Conservation (phyloP, 2,113 vertebrate species). For the Centropus unirufus region DNA sequence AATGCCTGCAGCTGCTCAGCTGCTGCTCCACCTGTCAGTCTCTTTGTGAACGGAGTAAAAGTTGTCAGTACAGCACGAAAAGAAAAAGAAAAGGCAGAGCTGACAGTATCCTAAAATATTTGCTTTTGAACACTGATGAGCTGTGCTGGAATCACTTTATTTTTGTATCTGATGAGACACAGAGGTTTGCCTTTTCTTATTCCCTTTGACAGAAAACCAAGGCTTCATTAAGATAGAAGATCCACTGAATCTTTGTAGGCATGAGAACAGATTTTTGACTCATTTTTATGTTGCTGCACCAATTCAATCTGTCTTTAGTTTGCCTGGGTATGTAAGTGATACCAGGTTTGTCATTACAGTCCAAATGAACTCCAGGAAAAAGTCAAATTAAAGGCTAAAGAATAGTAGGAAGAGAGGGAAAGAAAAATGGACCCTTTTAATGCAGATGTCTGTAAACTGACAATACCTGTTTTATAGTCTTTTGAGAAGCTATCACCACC, state of each 20-base stretch:
- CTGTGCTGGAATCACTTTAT: conserved; percentile 1
- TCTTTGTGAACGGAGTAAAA: conserved; percentile 15
- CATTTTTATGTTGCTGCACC: background rate
- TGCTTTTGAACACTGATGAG: conserved; percentile 28
- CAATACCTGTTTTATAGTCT: background rate
- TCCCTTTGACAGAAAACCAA: background rate
- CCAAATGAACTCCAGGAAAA: background rate
- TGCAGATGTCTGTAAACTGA: background rate
- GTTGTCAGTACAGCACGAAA: conserved; percentile 50
- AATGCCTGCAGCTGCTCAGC: conserved; percentile 66
- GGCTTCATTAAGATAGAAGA: background rate
- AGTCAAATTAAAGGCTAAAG: background rate
- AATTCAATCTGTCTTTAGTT: conserved; percentile 8
- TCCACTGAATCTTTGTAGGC: background rate
- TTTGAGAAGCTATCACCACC: background rate
- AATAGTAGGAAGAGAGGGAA: background rate
- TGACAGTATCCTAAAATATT: background rate
- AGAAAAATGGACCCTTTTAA: background rate
- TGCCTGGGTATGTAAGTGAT: background rate
- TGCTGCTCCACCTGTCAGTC: conserved; percentile 61
- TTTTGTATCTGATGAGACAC: conserved; percentile 4
- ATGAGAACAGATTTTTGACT: conserved; percentile 23
- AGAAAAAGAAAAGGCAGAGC: conserved; percentile 15
- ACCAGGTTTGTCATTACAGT: background rate
- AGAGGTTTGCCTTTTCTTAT: background rate